Evolutionary conservation across 2,113 vertebrate species (phyloP), one percentile per base, ranked within the genome.

Genomic region (Phylloscopus trochilus): DNA sequence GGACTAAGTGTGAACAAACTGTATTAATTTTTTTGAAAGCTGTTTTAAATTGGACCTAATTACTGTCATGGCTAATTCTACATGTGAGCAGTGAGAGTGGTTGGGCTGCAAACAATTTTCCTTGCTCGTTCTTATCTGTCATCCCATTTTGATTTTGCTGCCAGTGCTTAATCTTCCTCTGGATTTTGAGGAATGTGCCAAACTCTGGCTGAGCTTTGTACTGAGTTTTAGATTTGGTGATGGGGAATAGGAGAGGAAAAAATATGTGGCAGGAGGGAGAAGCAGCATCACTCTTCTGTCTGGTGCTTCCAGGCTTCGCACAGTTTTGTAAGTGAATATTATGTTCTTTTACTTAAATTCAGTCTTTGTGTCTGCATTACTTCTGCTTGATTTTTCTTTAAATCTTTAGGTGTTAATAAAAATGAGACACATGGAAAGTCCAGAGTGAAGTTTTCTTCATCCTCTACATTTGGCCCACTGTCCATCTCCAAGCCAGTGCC

Each of bases 361-460:
- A 46, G 9, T 55, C 10, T 72, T 28, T 82, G 83, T 66, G 15
- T 58, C 14, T 55, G 30, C 6, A 18, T 82, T 64, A 14, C 31
- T 84, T 82, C 56, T 46, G 12, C 39, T 41, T 73, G 19, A 14
- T 66, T 93, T 88, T 85, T 47, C 22, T 70, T 13, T 37, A 37
- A 52, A 56, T 33, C 16, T 37, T 60, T 31, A 58, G 31, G 6
- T 31, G 4, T 58, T 87, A 51, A 62, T 14, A 60, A 26, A 79
- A 72, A 24, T 31, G 14, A 17, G 11, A 73, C 2, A 5, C 0
- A 0, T 39, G 13, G 28, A n/a, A 52, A 41, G 72, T 83, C 44
- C 28, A 26, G 33, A 51, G 47, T 26, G 46, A 46, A 15, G 23
- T 75, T 59, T 15, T 49, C 33, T 60, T 51, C 28, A 56, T 49